A percentile compares a stretch with the other conserved stretches of the same genome.
phyloP scores from a whole-genome alignment of 1,140 invertebrate species.

The Phymorhynchus buccinoides region DNA sequence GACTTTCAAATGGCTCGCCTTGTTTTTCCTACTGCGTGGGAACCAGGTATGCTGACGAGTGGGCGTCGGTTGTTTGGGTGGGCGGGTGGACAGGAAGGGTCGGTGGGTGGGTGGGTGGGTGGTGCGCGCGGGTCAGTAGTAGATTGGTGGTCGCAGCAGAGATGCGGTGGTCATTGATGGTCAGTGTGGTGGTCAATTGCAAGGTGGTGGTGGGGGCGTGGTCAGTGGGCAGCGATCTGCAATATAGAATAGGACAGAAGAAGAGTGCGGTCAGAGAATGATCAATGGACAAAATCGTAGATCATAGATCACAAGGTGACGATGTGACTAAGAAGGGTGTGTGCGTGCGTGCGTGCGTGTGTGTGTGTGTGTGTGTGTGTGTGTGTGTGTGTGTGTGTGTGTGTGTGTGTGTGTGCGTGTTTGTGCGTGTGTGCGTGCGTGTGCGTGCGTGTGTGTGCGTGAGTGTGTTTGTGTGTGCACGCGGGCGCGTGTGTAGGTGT shows the following conservation, averaged over 20 bases:
- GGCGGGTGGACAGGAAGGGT: too few relatives aligned
- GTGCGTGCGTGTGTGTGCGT: slow-evolving; percentile 3
- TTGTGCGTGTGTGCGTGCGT: background rate
- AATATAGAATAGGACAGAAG: background rate
- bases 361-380: background rate
- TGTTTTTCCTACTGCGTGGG: too few relatives aligned
- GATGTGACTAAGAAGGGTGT: background rate
- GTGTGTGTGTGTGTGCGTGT: background rate
- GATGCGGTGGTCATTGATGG: too few relatives aligned
- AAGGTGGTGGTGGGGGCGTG: background rate
- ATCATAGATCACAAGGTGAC: too few relatives aligned
- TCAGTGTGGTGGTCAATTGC: too few relatives aligned
- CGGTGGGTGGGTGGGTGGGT: too few relatives aligned
- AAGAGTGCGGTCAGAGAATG: background rate
- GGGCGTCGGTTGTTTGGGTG: too few relatives aligned
- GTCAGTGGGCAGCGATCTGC: background rate
- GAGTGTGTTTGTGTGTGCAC: slow-evolving; percentile 2
- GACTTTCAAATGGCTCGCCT: too few relatives aligned
- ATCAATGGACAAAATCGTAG: background rate
- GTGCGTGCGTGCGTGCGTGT: background rate
- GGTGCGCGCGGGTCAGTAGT: too few relatives aligned
- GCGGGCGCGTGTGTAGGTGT: too few relatives aligned
- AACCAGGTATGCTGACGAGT: too few relatives aligned
- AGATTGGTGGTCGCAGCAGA: too few relatives aligned
- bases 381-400: background rate